A percentile compares a stretch with the other conserved stretches of the same genome.
These are phyloP conservation scores for Phaethornis superciliosus DNA, from an alignment of 2,113 vertebrate species.

Conservation along the genomic window DNA sequence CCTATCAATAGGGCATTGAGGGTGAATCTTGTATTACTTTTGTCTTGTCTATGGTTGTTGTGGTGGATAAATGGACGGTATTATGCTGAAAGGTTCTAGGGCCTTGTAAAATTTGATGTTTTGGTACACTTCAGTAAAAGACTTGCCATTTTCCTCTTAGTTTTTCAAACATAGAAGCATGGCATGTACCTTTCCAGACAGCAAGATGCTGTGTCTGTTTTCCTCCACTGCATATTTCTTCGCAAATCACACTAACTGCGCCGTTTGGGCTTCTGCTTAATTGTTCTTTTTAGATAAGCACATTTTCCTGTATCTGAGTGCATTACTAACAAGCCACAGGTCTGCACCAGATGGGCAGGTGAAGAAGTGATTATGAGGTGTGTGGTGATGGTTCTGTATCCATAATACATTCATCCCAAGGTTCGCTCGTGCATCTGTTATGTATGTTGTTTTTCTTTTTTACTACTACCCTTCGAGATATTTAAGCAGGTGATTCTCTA, in stretches of 20 bases:
- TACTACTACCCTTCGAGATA: slow-evolving; percentile 54
- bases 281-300: slow-evolving; percentile 66
- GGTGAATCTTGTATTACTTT: background rate
- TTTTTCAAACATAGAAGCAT: background rate
- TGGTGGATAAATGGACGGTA: background rate
- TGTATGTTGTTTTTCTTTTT: slow-evolving; percentile 66
- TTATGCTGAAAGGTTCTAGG: fast-evolving
- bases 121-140: background rate
- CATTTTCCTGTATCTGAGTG: slow-evolving; percentile 13
- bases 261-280: slow-evolving; percentile 3
- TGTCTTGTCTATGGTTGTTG: background rate
- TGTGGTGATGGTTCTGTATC: slow-evolving; percentile 67
- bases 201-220: background rate
- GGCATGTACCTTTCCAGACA: background rate
- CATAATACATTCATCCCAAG: slow-evolving; percentile 72
- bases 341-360: slow-evolving; percentile 81
- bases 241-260: fast-evolving
- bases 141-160: background rate
- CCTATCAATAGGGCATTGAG: background rate
- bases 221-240: background rate
- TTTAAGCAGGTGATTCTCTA: slow-evolving; percentile 64
- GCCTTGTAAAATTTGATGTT: background rate
- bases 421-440: slow-evolving; percentile 73
- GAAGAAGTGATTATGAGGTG: slow-evolving; percentile 80
- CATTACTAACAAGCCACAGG: slow-evolving; percentile 73